Percentiles rank a stretch among this genome's conserved stretches.
phyloP scores from a whole-genome alignment of 2,113 vertebrate genomes.

The Lipotes vexillifer region DNA sequence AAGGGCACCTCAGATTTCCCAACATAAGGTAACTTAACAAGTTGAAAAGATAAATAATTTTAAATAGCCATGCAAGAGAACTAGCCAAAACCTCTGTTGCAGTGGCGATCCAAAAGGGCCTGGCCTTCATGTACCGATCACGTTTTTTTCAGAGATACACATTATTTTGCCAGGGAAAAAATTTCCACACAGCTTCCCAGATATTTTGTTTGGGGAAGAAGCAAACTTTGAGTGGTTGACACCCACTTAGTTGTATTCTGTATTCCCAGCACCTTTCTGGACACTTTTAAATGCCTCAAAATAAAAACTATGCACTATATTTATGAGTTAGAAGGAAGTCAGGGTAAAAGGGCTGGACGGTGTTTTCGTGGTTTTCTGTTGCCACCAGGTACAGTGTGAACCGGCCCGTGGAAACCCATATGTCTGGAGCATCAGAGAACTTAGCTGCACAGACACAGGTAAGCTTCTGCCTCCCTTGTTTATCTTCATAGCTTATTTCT shows the following conservation, averaged over 20 bases:
- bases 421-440: slow-evolving; percentile 88
- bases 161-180: background rate
- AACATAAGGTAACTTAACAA: background rate
- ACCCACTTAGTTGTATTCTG: background rate
- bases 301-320: background rate
- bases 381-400: slow-evolving; percentile 90
- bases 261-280: background rate
- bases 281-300: background rate
- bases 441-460: slow-evolving; percentile 89
- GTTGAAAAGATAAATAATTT: background rate
- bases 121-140: background rate
- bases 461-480: background rate
- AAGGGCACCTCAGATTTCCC: background rate
- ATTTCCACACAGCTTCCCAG: background rate
- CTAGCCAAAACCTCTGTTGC: background rate
- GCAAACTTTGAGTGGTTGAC: background rate
- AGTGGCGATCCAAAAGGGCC: background rate
- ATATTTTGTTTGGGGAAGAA: background rate
- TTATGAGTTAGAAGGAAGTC: background rate
- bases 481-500: background rate
- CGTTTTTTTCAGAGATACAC: background rate
- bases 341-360: background rate
- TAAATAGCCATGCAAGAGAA: background rate
- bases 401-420: slow-evolving; percentile 92
- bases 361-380: background rate